Base-by-base conservation (phyloP, 2,888 invertebrate genomes). In the Mythimna pallens region DNA sequence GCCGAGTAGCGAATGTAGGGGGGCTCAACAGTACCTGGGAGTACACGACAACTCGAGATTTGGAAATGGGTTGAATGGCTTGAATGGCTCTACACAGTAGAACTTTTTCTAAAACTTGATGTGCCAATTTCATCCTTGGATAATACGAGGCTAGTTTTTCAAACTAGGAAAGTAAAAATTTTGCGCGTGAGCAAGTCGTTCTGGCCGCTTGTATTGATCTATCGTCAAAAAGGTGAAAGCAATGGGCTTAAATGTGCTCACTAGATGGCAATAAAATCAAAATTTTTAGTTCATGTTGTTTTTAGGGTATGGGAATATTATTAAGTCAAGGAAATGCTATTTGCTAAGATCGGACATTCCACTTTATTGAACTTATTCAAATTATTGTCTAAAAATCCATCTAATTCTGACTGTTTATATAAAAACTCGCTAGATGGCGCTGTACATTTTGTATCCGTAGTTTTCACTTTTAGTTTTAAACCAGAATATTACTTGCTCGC, bases 1-100 rank as follows among this genome's bases (percentile, higher is more conserved):
- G 22, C 20, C 34, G 34, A 40, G 30, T 43, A 10, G 43, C 50
- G 58, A 76, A 76, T 76, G n/a, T n/a, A 50, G 22, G 25, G 20
- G 20, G 36, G 9, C 14, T 34, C 20, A n/a, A 65, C 9, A 62
- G 40, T 74, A 68, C n/a, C 22, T n/a, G 40, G 14, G 0, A n/a
- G 47, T 43, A n/a, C 36, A 36, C 47, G 47, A 65, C 8, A 34
- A 20, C 9, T 36, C 36, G 10, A 25, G 58, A 0, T 43, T 50
- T 65, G 50, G 50, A 50, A 63, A 73, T 9, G 17, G 12, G 43
- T 22, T 20, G 2, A 20, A 10, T 47, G 17, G 47, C 20, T 20
- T 47, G 17, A 20, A 7, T 47, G 17, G 5, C 9, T 66, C 40
- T 57, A 20, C 10, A 47, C 47, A 47, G 47, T 47, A 47, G 43